Base-by-base conservation (phyloP, 1,140 invertebrate species). In the Zaprionus ghesquierei region DNA sequence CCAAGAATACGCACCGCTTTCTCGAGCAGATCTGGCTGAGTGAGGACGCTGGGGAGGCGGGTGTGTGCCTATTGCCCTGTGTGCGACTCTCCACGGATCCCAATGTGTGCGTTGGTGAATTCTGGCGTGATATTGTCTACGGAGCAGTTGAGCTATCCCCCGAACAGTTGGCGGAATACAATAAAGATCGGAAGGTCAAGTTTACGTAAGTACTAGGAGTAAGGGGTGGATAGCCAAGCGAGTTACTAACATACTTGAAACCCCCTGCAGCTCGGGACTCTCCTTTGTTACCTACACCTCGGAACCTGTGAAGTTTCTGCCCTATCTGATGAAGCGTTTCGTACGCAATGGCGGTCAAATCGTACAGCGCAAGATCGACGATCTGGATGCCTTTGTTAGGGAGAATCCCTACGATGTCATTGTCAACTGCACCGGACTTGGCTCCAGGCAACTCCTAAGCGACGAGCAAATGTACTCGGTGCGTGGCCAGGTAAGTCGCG, bases 361-460 rank as follows among this genome's bases (percentile, higher is more conserved):
- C 8, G 44, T 93, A 5, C 87, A 91, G 18, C 91, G 90, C 60
- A 94, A 93, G 63, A 89, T 96, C 12, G 76, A 84, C 1, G 92
- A 93, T 29, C 91, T 96, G 2, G 74, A 93, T 6, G 93, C 94
- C 64, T 81, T 95, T 0, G 72, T 91, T 1, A 64, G 92, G 0
- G 80, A 92, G 1, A 92, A 92, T 6, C 9, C 85, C 0, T 96
- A 93, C 81, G 94, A 96, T 89, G 92, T 95, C 2, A 92, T 97
- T 29, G 93, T 97, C 23, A 97, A 97, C 89, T 97, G 96, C 78
- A 93, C 94, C 22, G 96, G 96, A 1, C 56, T 91, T 6, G 90
- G 90, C 6, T 85, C 97, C 0, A 93, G 93, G 9, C 93, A 95
- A 5, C 89, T 96, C 5, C 93, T 94, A 2, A 90, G 92, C 6